phyloP scores from a whole-genome alignment of 2,888 invertebrate species.

The Pristionchus maxplancki region DNA sequence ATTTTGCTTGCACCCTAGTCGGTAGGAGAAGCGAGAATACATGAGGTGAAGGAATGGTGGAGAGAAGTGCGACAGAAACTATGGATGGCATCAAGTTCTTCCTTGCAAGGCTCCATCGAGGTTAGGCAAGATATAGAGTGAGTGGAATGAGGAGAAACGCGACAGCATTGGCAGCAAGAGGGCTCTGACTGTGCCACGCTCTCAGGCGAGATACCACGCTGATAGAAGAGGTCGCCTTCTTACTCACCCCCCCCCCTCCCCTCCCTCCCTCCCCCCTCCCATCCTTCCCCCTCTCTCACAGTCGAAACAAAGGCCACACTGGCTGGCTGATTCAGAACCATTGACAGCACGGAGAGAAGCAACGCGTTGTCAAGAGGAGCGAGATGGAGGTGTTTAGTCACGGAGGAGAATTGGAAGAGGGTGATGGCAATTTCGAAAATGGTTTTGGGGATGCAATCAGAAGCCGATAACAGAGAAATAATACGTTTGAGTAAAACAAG shows the following conservation, averaged over 20 bases:
- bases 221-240: too few relatives aligned
- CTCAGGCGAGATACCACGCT: too few relatives aligned
- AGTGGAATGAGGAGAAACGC: background rate
- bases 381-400: background rate
- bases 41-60: too few relatives aligned
- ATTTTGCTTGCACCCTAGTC: background rate
- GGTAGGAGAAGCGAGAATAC: background rate
- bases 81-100: too few relatives aligned
- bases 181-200: too few relatives aligned
- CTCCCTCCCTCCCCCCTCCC: background rate
- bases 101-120: too few relatives aligned
- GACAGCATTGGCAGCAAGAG: background rate
- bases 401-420: background rate
- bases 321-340: conserved; percentile 22
- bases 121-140: background rate
- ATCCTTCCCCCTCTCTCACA: background rate
- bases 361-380: background rate
- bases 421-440: background rate
- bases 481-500: too few relatives aligned
- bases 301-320: conserved; percentile 38
- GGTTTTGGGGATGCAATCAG: too few relatives aligned
- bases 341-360: background rate
- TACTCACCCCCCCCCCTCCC: background rate
- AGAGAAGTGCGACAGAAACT: too few relatives aligned
- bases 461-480: too few relatives aligned